These are phyloP conservation scores for Phasia obesa DNA, from an alignment of 2,888 invertebrate genomes.

Conservation along the genomic window DNA sequence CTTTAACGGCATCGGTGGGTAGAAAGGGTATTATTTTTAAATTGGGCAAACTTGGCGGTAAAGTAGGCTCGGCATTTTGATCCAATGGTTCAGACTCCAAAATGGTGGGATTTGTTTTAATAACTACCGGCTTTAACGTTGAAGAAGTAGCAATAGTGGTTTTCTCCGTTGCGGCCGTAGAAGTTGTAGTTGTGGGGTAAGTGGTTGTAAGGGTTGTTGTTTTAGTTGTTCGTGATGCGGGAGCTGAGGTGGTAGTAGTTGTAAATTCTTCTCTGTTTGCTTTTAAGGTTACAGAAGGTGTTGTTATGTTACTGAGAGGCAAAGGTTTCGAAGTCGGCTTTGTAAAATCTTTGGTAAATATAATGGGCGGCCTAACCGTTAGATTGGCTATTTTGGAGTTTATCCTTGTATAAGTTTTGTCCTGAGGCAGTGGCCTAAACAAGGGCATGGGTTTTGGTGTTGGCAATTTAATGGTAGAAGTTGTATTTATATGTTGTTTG, in stretches of 20 bases:
- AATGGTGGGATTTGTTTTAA: constrained; percentile 80
- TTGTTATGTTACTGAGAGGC: constrained; percentile 63
- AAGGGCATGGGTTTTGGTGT: constrained; percentile 74
- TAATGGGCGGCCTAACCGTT: constrained; percentile 75
- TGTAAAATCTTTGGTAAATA: constrained; percentile 72
- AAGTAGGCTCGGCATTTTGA: constrained; percentile 81
- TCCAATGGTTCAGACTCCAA: constrained; percentile 81
- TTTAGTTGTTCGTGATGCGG: constrained; percentile 20
- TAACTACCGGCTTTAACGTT: constrained; percentile 76
- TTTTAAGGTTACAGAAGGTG: background rate
- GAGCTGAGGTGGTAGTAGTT: constrained; percentile 3
- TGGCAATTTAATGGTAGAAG: constrained; percentile 47
- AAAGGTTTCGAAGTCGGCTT: constrained; percentile 75
- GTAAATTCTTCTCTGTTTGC: background rate
- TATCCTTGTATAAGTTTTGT: constrained; percentile 77
- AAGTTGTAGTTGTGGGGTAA: constrained; percentile 33
- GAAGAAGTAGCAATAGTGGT: constrained; percentile 65
- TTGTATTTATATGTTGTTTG: constrained; percentile 69
- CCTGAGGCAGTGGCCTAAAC: constrained; percentile 76
- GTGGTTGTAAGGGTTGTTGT: constrained; percentile 15
- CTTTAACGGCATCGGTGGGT: constrained; percentile 89
- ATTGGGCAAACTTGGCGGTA: constrained; percentile 93
- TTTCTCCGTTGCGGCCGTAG: constrained; percentile 35
- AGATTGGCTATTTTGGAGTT: constrained; percentile 79
- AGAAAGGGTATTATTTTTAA: constrained; percentile 94